Conservation (phyloP, 1,140 invertebrate genomes). For the Diorhabda sublineata region DNA sequence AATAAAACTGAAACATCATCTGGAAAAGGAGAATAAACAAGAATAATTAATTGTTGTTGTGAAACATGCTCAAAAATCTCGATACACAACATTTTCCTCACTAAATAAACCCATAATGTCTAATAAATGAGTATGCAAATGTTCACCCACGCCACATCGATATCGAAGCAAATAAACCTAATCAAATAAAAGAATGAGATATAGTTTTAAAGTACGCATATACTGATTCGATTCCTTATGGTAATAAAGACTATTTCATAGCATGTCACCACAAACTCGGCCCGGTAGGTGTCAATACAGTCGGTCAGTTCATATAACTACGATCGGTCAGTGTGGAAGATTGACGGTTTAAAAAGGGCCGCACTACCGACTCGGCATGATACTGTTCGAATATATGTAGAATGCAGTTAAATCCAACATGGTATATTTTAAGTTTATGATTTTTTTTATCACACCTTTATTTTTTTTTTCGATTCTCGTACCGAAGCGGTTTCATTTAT, state of each 20-base stretch:
- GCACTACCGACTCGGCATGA: constrained; percentile 33
- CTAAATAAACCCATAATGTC: constrained; percentile 8
- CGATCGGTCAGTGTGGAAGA: not conserved
- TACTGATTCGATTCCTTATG: constrained; percentile 39
- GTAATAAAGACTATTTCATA: constrained; percentile 45
- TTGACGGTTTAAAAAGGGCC: constrained; percentile 20
- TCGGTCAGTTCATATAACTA: constrained; percentile 20
- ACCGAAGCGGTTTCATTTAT: constrained; percentile 16
- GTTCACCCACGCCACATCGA: constrained; percentile 13
- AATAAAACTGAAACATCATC: not conserved
- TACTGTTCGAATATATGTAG: constrained; percentile 39
- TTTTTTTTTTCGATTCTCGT: constrained; percentile 30
- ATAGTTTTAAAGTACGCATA: constrained; percentile 36
- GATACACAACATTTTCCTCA: not conserved
- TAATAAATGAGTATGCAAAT: constrained; percentile 17
- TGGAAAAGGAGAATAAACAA: not conserved
- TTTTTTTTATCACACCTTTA: constrained; percentile 40
- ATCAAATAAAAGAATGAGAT: constrained; percentile 33
- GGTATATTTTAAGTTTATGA: constrained; percentile 39
- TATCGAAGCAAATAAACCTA: constrained; percentile 30
- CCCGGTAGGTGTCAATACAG: constrained; percentile 41
- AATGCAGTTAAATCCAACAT: constrained; percentile 41
- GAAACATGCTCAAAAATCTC: not conserved
- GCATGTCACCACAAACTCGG: constrained; percentile 43
- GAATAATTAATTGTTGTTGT: not conserved